Conservation (phyloP, 2,888 invertebrate genomes). For the Argyresthia albistria region DNA sequence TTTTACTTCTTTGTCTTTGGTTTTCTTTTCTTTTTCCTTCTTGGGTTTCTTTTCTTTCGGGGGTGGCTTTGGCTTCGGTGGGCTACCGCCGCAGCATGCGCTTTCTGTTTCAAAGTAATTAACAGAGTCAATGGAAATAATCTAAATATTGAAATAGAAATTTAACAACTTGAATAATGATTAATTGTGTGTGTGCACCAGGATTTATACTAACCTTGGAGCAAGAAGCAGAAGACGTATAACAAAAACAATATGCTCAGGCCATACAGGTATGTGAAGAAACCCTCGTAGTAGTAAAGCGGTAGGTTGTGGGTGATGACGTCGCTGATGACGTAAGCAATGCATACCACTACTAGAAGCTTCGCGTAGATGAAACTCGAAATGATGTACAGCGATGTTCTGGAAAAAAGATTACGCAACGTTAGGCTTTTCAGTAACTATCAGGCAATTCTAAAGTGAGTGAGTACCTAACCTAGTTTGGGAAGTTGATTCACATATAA, state of each 20-base stretch:
- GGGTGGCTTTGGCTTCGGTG: constrained; percentile 76
- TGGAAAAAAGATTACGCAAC: constrained; percentile 61
- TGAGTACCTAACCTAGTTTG: no score
- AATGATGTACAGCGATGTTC: constrained; percentile 95
- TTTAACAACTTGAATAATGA: no score
- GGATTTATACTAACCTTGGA: constrained; percentile 74
- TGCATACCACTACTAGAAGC: constrained; percentile 92
- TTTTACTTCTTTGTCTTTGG: constrained; percentile 74
- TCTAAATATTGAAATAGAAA: no score
- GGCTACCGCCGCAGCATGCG: constrained; percentile 81
- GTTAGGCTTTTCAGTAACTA: background rate
- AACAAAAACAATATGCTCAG: constrained; percentile 93
- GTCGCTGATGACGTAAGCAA: constrained; percentile 95
- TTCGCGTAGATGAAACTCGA: constrained; percentile 97
- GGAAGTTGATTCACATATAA: no score
- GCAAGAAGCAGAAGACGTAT: constrained; percentile 94
- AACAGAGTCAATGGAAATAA: no score
- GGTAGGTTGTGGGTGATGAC: constrained; percentile 94
- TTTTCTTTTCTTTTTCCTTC: constrained; percentile 76
- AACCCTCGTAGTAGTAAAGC: constrained; percentile 94
- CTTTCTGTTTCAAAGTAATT: constrained; percentile 72
- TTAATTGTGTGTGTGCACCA: background rate
- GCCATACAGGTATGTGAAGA: constrained; percentile 95
- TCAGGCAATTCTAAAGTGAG: no score
- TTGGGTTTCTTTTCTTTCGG: constrained; percentile 80